phyloP scores from a whole-genome alignment of 2,797 vertebrate species.

The Rhinoraja longicauda region DNA sequence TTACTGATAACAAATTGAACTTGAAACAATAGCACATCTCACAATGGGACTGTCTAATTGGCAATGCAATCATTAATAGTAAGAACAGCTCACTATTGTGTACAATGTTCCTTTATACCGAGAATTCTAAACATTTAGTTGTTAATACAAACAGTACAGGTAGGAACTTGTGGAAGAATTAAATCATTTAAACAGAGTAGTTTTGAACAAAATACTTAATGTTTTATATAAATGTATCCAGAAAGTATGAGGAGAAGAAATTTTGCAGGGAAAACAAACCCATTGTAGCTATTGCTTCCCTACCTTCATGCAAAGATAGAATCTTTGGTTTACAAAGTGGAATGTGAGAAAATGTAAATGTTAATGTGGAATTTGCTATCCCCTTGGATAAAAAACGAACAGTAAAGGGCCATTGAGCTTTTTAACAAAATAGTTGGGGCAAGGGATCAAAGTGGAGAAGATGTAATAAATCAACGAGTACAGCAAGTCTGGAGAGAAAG shows the following conservation, averaged over 20 bases:
- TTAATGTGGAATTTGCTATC: neutral
- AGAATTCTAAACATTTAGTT: neutral
- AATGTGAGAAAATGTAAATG: neutral
- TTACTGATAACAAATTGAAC: neutral
- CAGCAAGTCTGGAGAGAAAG: no score
- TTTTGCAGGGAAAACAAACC: neutral
- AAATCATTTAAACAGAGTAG: neutral
- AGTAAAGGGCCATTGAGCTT: neutral
- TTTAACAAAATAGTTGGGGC: no score
- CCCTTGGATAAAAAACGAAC: neutral
- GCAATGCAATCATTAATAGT: neutral
- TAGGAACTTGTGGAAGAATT: neutral
- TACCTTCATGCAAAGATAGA: neutral
- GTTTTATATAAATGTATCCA: no score
- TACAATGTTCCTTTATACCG: neutral
- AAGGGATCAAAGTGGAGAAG: no score
- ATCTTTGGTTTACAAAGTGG: neutral
- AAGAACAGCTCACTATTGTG: neutral
- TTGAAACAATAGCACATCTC: neutral
- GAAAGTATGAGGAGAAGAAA: neutral
- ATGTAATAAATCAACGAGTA: no score
- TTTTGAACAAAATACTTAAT: neutral
- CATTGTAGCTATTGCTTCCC: neutral
- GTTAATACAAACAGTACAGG: neutral
- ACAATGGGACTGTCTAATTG: neutral